Conservation (phyloP, 2,888 invertebrate genomes). For the Drosophila glabriapex region DNA sequence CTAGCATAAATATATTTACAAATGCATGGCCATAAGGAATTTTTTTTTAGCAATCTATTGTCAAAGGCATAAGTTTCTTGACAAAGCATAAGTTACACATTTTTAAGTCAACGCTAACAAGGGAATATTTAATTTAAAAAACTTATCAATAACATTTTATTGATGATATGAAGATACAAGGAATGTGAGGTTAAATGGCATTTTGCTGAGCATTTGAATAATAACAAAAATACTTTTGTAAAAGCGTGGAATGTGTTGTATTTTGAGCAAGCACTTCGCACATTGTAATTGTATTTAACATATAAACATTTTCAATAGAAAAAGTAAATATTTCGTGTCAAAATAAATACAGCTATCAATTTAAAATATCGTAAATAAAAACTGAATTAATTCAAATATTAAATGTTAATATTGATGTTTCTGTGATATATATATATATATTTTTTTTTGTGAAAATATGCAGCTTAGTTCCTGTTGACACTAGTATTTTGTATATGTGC, state of each 20-base stretch:
- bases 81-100: neutral
- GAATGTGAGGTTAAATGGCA: rapidly evolving
- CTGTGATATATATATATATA: no score
- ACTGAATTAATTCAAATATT: neutral
- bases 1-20: neutral
- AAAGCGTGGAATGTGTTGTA: neutral
- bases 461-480: conserved; percentile 1
- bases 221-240: no score
- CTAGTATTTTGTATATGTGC: neutral
- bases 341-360: neutral
- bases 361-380: neutral
- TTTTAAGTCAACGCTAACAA: neutral
- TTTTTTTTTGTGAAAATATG: neutral
- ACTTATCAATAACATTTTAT: neutral
- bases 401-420: conserved; percentile 4
- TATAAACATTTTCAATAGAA: neutral
- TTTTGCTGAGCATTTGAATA: neutral
- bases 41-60: neutral
- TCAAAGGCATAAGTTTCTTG: neutral
- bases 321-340: neutral
- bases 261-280: neutral
- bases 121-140: neutral
- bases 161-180: neutral
- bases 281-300: neutral
- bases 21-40: neutral